Base-by-base conservation (phyloP, 1,140 invertebrate species). In the Delia radicum region DNA sequence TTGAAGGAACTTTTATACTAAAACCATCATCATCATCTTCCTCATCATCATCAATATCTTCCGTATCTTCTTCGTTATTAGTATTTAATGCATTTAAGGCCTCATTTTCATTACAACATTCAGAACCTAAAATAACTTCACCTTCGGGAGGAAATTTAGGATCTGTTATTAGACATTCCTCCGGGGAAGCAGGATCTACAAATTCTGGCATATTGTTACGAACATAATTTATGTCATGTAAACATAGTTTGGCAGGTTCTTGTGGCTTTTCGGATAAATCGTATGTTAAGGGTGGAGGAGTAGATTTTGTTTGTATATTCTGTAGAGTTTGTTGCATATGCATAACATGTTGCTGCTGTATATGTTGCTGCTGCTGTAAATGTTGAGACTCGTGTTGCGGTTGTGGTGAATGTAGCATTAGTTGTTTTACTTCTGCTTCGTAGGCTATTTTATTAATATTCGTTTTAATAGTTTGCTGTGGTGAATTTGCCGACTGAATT, bases 21-120 rank as follows among this genome's bases (percentile, higher is more conserved):
- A 85, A 85, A 12, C 79, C 83, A 62, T 85, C 83, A 12, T 85
- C 83, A 33, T 85, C 83, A 10, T 83, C 81, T 0, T 85, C 83
- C 2, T 85, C 83, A 0, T 82, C 82, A 1, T 10, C 62, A 12
- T 72, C 67, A 10, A 62, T 75, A 21, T 27, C 28, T 24, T 74
- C 65, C 5, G 21, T 29, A 31, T 75, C 76, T n/a, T 77, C 46
- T 15, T 72, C 71, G 5, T 24, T 28, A n/a, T n/a, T n/a, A 24
- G 65, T 73, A 75, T 75, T 29, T 6, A 13, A 33, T 4, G 29
- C 21, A 67, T 10, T 21, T 33, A 69, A 69, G 29, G 29, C 65
- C 8, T n/a, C 29, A n/a, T 67, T 28, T 21, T 37, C 29, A 21
- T 21, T 69, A 37, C 29, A 24, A 10, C 48, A 55, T 21, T 55